Conservation (phyloP, 2,888 invertebrate genomes). For the Drosophila rubida region DNA sequence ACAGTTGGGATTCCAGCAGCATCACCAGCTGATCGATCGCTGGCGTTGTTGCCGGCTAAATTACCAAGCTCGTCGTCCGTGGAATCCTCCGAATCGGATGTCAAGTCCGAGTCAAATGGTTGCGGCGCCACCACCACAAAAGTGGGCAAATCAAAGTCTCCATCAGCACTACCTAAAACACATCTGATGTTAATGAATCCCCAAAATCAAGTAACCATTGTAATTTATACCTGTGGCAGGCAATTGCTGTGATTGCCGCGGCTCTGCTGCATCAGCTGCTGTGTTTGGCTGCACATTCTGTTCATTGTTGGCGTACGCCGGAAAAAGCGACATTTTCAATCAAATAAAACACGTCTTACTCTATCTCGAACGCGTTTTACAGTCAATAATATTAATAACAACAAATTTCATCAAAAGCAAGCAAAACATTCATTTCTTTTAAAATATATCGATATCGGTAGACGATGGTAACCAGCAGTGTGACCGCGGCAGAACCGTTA, state of each 20-base stretch:
- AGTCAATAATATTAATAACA: not conserved
- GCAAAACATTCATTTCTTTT: not conserved
- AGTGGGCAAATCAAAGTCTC: not conserved
- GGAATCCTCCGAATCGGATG: not conserved
- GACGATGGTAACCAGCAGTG: not conserved
- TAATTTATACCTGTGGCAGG: not conserved
- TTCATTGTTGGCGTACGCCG: conserved; percentile 36
- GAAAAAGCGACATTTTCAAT: conserved; percentile 54
- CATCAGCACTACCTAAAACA: not conserved
- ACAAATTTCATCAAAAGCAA: not conserved
- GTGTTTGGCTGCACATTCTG: not conserved
- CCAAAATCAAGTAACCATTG: not conserved
- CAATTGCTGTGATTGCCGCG: not conserved
- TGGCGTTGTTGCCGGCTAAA: not conserved
- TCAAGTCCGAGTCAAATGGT: not conserved
- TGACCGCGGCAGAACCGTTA: not conserved
- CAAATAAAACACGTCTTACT: not conserved
- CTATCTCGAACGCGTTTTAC: not conserved
- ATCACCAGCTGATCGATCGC: not conserved
- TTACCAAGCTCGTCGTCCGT: not conserved
- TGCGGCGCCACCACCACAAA: not conserved
- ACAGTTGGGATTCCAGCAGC: not conserved
- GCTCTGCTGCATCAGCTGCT: not conserved
- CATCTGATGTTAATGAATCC: no score
- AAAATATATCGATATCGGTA: not conserved